Percentiles rank a stretch among this genome's conserved stretches.
Evolutionary conservation across 1,140 invertebrate genomes (phyloP).

Genomic region (Leptinotarsa lineolata): DNA sequence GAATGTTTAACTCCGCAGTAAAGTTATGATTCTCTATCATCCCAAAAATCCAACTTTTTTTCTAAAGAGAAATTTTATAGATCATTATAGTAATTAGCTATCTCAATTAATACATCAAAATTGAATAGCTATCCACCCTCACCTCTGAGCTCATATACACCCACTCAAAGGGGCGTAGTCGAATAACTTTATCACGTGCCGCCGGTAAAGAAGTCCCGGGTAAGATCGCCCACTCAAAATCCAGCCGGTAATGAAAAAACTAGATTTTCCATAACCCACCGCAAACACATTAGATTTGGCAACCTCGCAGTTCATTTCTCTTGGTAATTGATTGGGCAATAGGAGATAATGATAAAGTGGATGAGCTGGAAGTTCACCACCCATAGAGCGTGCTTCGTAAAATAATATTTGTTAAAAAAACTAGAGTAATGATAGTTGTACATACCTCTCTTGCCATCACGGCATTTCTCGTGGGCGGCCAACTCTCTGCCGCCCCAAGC

Average conservation of each 20-base stretch:
- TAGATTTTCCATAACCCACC: not conserved
- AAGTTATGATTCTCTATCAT: too few species aligned
- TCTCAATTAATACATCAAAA: too few species aligned
- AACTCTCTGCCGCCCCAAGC: conserved; percentile 45
- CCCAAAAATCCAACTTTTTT: too few species aligned
- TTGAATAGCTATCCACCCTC: too few species aligned
- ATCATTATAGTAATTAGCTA: too few species aligned
- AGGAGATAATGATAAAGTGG: not conserved
- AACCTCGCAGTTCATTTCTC: conserved; percentile 9
- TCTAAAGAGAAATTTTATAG: too few species aligned
- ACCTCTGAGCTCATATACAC: not conserved
- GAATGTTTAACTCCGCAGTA: too few species aligned
- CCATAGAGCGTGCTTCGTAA: not conserved
- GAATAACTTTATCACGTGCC: conserved; percentile 3
- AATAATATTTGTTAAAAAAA: not conserved
- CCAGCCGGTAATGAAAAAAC: not conserved
- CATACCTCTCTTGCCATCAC: conserved; percentile 67
- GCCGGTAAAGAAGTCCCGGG: not conserved
- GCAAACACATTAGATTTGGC: conserved; percentile 1
- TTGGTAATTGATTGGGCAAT: conserved; percentile 6
- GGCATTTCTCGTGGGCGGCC: conserved; percentile 59
- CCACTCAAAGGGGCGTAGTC: conserved; percentile 19
- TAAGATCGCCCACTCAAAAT: conserved; percentile 18
- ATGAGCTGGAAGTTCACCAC: not conserved
- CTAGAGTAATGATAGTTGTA: conserved; percentile 29